Conservation (phyloP, 1,140 invertebrate genomes). For the Drosophila paulistorum region DNA sequence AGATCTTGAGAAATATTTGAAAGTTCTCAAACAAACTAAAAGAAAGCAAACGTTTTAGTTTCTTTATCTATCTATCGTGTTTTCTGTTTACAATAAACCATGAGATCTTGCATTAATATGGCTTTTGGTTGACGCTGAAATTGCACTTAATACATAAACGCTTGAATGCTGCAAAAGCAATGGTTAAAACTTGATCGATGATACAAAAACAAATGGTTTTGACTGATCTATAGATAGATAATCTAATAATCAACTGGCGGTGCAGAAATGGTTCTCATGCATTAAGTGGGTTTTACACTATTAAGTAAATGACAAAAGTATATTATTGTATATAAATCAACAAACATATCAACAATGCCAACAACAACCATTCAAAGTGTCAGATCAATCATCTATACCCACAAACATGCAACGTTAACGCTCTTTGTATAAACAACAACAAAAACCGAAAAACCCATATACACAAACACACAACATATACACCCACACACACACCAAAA, state of each 20-base stretch:
- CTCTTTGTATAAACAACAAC: slow-evolving; percentile 24
- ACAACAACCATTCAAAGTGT: slow-evolving; percentile 22
- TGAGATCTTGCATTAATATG: no score
- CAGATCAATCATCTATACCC: slow-evolving; percentile 42
- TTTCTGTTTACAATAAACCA: no score
- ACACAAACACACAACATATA: slow-evolving; percentile 14
- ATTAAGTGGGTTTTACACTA: background rate
- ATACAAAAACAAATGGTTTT: no score
- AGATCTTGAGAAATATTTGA: no score
- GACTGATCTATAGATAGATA: no score
- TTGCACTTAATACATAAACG: background rate
- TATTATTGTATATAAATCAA: slow-evolving; percentile 11
- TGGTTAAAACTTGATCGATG: no score
- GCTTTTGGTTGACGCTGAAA: no score
- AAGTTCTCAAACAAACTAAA: no score
- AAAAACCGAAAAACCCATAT: slow-evolving; percentile 31
- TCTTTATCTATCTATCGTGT: no score
- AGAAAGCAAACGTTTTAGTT: no score
- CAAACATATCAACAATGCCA: slow-evolving; percentile 12
- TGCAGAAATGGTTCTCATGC: background rate
- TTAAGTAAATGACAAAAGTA: background rate
- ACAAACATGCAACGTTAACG: slow-evolving; percentile 15
- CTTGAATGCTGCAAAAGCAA: background rate
- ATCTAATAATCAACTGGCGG: no score
- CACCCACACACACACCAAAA: slow-evolving; percentile 18